Percentiles rank a stretch among this genome's conserved stretches.
These are phyloP conservation scores for Sinotaia quadrata DNA, from an alignment of 2,888 invertebrate genomes.

Conservation along the genomic window DNA sequence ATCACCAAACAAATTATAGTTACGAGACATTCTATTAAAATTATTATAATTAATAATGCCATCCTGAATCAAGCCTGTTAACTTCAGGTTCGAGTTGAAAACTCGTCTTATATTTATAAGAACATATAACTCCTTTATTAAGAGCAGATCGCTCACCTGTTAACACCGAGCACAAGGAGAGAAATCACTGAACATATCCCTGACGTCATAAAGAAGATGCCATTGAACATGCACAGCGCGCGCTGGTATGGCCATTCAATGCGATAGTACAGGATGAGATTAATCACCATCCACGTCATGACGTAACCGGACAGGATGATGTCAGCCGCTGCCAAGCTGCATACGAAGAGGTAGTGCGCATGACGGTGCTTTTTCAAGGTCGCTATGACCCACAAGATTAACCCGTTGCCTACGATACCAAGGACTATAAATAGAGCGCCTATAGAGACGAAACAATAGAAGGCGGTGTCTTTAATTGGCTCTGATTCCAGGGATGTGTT, in stretches of 20 bases:
- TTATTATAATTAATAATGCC: too few relatives aligned
- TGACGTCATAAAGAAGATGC: not conserved
- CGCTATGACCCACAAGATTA: not conserved
- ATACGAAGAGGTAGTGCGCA: constrained; percentile 5
- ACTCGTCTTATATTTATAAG: too few relatives aligned
- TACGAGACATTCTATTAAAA: too few relatives aligned
- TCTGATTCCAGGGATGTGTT: too few relatives aligned
- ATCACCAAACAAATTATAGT: too few relatives aligned
- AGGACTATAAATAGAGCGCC: not conserved
- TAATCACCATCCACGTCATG: not conserved
- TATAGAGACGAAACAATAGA: not conserved
- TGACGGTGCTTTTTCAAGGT: not conserved
- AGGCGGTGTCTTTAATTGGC: too few relatives aligned
- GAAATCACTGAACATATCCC: not conserved
- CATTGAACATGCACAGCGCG: not conserved
- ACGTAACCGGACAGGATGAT: constrained; percentile 1
- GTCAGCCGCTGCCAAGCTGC: constrained; percentile 3
- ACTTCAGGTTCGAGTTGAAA: too few relatives aligned
- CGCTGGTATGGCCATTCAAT: not conserved
- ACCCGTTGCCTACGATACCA: not conserved
- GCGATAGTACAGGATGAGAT: not conserved
- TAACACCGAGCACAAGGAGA: not conserved
- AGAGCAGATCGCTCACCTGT: too few relatives aligned
- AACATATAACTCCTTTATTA: too few relatives aligned
- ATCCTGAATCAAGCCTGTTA: too few relatives aligned